Base-by-base conservation (phyloP, 2,797 vertebrate genomes). In the Xyrichtys novacula region DNA sequence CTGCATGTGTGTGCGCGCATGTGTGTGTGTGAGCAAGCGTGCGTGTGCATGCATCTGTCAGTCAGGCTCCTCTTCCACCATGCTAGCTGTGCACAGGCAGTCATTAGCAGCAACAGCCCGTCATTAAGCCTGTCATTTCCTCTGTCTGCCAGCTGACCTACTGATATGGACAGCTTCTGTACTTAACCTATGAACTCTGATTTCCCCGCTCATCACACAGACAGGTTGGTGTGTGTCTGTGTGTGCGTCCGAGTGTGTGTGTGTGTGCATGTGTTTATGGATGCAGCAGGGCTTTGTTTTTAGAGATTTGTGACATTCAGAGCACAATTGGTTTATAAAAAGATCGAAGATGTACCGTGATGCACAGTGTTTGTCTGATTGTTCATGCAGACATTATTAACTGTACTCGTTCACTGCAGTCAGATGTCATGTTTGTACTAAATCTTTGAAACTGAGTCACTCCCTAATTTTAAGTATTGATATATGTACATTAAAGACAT, bases 81-180 rank as follows among this genome's bases (percentile, higher is more conserved):
- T 57, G 68, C 72, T 67, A 78, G 78, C 72, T 50, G 58, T 62
- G 60, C 54, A 39, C 22, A 81, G 82, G 62, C 76, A 50, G 84
- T 91, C 83, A 92, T 92, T 93, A 91, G 70, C 74, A 70, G 65
- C 83, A 78, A 80, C 76, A 89, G 86, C 74, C 83, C 68, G 83
- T 89, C 87, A 92, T 90, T 91, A 89, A 88, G 86, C 85, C 91
- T 49, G 52, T 89, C 89, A 91, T 91, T 90, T 88, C 48, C 80
- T 68, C 78, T 58, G 68, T 77, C 81, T 80, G 78, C 76, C 52
- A 72, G 86, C 73, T 91, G 88, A 91, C 89, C 90, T 56, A 71
- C 78, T 86, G 89, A 86, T 87, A 89, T 82, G 74, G 80, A 83
- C 76, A 76, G 75, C 78, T 83, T 79, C 84, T 85, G 81, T 84